Evolutionary conservation across 2,888 invertebrate species (phyloP).

Genomic region (Eupeodes luniger): DNA sequence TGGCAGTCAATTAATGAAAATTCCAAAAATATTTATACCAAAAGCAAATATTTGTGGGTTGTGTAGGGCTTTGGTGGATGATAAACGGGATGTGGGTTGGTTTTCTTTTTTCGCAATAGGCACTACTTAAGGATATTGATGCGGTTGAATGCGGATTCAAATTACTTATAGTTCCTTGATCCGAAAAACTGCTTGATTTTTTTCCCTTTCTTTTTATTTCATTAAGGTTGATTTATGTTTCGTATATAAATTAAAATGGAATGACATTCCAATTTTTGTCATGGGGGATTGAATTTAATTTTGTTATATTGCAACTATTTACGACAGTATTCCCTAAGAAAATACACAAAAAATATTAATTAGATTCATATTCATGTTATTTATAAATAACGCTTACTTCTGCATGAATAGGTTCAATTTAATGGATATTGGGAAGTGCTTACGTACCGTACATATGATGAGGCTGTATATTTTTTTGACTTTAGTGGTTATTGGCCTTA

Average conservation of each 20-base stretch:
- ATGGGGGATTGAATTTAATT: neutral
- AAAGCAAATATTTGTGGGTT: too few relatives aligned
- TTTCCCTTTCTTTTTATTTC: neutral
- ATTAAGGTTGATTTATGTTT: constrained; percentile 6
- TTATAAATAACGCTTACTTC: neutral
- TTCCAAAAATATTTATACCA: constrained; percentile 5
- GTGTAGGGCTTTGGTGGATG: too few relatives aligned
- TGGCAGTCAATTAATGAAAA: constrained; percentile 39
- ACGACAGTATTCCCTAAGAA: neutral
- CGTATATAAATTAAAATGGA: constrained; percentile 1
- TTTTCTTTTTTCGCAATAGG: neutral
- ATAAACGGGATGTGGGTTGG: too few relatives aligned
- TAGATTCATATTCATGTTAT: neutral
- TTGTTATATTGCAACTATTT: neutral
- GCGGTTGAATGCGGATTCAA: constrained; percentile 24
- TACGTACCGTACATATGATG: neutral
- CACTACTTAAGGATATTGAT: neutral
- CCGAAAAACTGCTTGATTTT: constrained; percentile 14
- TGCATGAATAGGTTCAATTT: constrained; percentile 3
- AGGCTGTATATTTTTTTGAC: neutral
- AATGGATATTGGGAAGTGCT: neutral
- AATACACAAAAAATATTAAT: neutral
- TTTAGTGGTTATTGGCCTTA: too few relatives aligned
- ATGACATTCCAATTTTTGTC: constrained; percentile 20
- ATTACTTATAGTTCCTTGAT: constrained; percentile 26